Base-by-base conservation (phyloP, 2,888 invertebrate genomes). In the Mythimna pallens region DNA sequence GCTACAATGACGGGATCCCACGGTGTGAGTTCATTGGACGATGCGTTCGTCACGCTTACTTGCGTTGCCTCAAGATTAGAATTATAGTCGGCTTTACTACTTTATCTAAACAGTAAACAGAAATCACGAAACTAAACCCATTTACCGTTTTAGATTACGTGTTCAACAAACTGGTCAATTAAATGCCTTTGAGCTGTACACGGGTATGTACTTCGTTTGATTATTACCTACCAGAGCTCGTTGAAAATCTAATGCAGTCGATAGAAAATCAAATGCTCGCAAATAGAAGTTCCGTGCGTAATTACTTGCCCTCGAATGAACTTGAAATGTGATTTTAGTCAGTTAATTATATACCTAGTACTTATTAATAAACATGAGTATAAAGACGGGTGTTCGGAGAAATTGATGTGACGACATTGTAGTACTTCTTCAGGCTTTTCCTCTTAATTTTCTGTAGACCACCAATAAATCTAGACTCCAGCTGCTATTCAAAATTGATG, bases 1-100 rank as follows among this genome's bases (percentile, higher is more conserved):
- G 89, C 90, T 91, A 93, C 94, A 94, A 93, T 93, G 89, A 89
- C 89, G 87, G 87, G 88, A 92, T 95, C 94, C 92, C 95, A 95
- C 94, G 94, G 91, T 88, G 77, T 78, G 89, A 88, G 95, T 93
- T 94, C 94, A 93, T 91, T 88, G 94, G 90, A 91, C 95, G 90
- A 89, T 88, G 90, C 89, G 88, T 88, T 76, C 92, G 92, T 93
- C 91, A 93, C 92, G 94, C 89, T 90, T 89, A 87, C 91, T 92
- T 90, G 91, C 88, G 84, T 83, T 80, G 86, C 89, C 78, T 88
- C 82, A 85, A 87, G 88, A 88, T 88, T 87, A 89, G 86, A 88
- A 86, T 90, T 89, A 88, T 86, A 85, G 84, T 84, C 82, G 84
- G 78, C 79, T 81, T 74, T 76, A 80, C 74, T 73, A 67, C 73